These are phyloP conservation scores for Blennius ocellaris DNA, from an alignment of 2,113 vertebrate genomes.

Conservation along the genomic window DNA sequence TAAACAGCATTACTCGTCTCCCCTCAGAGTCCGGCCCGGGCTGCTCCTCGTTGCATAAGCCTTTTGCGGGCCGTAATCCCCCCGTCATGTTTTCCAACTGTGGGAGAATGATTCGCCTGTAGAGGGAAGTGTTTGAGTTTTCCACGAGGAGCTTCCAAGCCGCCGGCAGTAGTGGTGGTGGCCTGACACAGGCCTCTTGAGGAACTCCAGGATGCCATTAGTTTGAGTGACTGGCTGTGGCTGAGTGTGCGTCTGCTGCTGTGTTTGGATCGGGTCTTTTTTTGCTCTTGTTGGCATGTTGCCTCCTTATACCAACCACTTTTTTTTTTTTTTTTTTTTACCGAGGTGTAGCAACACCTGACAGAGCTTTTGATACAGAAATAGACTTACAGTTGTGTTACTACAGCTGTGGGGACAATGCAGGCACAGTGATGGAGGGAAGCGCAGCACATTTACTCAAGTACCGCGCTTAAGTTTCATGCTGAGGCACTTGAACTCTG, in stretches of 20 bases:
- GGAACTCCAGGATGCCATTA: constrained; percentile 50
- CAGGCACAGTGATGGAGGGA: not conserved
- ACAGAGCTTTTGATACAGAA: not conserved
- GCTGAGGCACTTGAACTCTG: not conserved
- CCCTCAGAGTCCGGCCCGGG: constrained; percentile 7
- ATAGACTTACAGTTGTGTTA: constrained; percentile 2
- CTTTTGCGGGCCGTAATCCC: constrained; percentile 15
- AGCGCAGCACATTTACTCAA: not conserved
- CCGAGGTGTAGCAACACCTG: constrained; percentile 31
- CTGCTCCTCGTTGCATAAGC: constrained; percentile 49
- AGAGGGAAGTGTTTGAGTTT: constrained; percentile 65
- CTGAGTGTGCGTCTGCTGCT: constrained; percentile 7
- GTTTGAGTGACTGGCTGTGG: constrained; percentile 42
- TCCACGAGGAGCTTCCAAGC: constrained; percentile 50
- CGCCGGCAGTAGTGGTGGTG: constrained; percentile 12
- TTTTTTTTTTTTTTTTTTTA: constrained; percentile 27
- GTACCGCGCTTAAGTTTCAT: constrained; percentile 1
- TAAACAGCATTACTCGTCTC: constrained; percentile 32
- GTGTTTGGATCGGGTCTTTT: constrained; percentile 24
- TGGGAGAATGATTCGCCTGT: constrained; percentile 44
- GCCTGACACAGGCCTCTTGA: constrained; percentile 54
- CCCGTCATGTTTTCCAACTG: constrained; percentile 64
- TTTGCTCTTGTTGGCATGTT: constrained; percentile 36
- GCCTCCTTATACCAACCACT: constrained; percentile 9
- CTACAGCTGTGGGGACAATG: constrained; percentile 28